A percentile compares a stretch with the other conserved stretches of the same genome.
Evolutionary conservation across 2,113 vertebrate species (phyloP).

Genomic region (Clupea harengus): DNA sequence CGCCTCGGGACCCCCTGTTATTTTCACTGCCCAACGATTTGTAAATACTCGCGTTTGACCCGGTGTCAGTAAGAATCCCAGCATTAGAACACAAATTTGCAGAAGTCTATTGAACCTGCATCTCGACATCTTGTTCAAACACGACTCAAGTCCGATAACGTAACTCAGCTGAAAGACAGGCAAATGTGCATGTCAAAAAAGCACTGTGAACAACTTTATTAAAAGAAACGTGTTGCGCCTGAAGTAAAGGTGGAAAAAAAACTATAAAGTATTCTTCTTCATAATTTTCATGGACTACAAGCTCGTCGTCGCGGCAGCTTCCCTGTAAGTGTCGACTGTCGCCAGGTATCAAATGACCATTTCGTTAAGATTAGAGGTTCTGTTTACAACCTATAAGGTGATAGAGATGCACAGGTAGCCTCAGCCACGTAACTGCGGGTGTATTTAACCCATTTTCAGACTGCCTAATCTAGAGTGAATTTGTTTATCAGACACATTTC

Average conservation of each 20-base stretch:
- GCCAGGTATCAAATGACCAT: conserved; percentile 10
- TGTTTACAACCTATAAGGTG: conserved; percentile 14
- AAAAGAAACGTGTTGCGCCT: background rate
- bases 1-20: conserved; percentile 74
- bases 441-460: background rate
- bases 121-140: conserved; percentile 16
- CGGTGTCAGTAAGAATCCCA: conserved; percentile 71
- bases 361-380: conserved; percentile 21
- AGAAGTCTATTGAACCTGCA: conserved; percentile 9
- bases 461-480: background rate
- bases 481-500: background rate
- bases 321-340: conserved; percentile 9
- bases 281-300: conserved; percentile 8
- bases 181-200: background rate
- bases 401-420: background rate
- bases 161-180: conserved; percentile 2
- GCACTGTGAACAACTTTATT: background rate
- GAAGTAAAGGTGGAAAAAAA: background rate
- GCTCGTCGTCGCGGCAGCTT: background rate
- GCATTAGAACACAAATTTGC: background rate
- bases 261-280: background rate
- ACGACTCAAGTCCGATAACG: background rate
- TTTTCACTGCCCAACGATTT: conserved; percentile 90
- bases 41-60: conserved; percentile 80
- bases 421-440: background rate